A percentile compares a stretch with the other conserved stretches of the same genome.
These are phyloP conservation scores for Cephus rjabovi DNA, from an alignment of 2,888 invertebrate genomes.

Conservation along the genomic window DNA sequence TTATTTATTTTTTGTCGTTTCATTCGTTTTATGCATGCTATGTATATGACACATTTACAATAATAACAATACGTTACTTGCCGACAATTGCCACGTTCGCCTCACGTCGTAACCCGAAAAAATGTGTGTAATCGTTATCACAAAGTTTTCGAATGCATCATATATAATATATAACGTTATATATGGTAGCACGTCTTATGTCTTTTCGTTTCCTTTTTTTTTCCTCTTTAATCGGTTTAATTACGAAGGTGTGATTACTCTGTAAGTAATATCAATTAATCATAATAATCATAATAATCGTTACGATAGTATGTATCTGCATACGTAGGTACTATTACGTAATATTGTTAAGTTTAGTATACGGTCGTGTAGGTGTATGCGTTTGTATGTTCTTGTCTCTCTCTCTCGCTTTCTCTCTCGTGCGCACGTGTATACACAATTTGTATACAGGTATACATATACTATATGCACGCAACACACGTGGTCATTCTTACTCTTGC, in stretches of 20 bases:
- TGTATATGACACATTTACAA: slow-evolving; percentile 63
- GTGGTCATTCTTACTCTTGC: not conserved
- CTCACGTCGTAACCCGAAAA: slow-evolving; percentile 30
- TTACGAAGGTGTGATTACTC: slow-evolving; percentile 15
- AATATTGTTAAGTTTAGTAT: slow-evolving; percentile 16
- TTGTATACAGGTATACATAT: not conserved
- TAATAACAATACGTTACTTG: slow-evolving; percentile 59
- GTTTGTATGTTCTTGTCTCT: not conserved
- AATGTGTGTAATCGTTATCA: slow-evolving; percentile 16
- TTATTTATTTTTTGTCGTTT: slow-evolving; percentile 28
- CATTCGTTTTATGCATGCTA: slow-evolving; percentile 40
- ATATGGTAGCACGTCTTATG: slow-evolving; percentile 19
- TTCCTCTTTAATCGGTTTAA: slow-evolving; percentile 1
- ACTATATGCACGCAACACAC: not conserved
- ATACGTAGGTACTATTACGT: slow-evolving; percentile 9
- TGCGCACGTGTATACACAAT: not conserved
- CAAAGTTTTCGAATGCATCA: slow-evolving; percentile 37
- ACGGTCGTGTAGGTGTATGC: slow-evolving; percentile 11
- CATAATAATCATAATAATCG: slow-evolving; percentile 25
- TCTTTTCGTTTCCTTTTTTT: not conserved
- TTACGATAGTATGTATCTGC: slow-evolving; percentile 21
- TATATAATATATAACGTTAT: slow-evolving; percentile 16
- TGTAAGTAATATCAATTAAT: slow-evolving; percentile 20
- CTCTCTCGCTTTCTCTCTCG: not conserved
- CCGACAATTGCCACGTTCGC: slow-evolving; percentile 40